Base-by-base conservation (phyloP, 2,797 vertebrate species). In the Eptatretus atami region DNA sequence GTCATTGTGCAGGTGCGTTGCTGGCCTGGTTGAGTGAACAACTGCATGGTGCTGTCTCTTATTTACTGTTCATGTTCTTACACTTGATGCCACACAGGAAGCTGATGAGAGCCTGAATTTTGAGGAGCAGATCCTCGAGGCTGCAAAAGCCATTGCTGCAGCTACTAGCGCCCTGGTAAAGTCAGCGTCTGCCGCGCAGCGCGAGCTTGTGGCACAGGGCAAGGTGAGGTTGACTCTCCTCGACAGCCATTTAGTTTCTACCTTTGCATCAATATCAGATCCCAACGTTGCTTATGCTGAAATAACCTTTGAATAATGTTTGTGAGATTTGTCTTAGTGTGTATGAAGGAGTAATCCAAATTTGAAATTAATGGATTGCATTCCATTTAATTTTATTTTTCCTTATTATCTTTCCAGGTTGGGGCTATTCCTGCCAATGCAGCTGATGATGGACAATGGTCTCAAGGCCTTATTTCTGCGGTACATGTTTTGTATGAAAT, bases 51-150 rank as follows among this genome's bases (percentile, higher is more conserved):
- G 31, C 31, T 44, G 31, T 44, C 31, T 44, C 4, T 44, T 44
- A 44, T 44, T 44, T 44, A 44, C 6, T 44, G 31, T 44, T 44
- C 31, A 44, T 44, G 31, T 44, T 44, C 31, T 44, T 44, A 44
- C 31, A 44, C 31, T 44, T 44, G 31, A 8, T 44, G 31, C 31
- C 53, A 78, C 74, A 53, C 78, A 95, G 88, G 83, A 94, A 79
- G 87, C 88, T 13, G 90, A 98, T 54, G 90, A 98, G 75, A 85
- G 81, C 6, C 77, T 98, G 78, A 83, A 98, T 74, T 98, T 98
- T 67, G 90, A 98, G 76, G 90, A 93, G 70, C 90, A 98, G 79
- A 98, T 98, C 71, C 75, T 98, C 66, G 90, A 98, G 74, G 90
- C 88, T 11, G 90, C 90, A 19, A 98, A 93, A 66, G 88, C 88